A percentile compares a stretch with the other conserved stretches of the same genome.
Evolutionary conservation across 2,797 vertebrate genomes (phyloP).

Genomic region (Ctenosaura bakeri): DNA sequence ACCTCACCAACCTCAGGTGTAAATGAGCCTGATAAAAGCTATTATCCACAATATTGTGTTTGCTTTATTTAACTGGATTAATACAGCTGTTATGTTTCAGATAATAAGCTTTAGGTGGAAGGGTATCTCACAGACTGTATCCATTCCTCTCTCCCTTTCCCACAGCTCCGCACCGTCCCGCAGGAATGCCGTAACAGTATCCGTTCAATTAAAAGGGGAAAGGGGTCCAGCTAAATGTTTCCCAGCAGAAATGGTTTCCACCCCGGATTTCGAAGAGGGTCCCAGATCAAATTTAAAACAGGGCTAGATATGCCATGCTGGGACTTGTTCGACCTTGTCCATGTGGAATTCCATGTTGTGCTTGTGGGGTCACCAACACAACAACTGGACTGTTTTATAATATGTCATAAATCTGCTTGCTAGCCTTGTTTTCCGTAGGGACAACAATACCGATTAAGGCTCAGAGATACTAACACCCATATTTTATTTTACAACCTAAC

Average conservation of each 20-base stretch:
- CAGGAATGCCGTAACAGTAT: constrained; percentile 47
- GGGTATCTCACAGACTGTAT: neutral
- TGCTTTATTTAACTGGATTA: constrained; percentile 46
- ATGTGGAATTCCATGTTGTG: neutral
- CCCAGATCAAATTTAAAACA: constrained; percentile 57
- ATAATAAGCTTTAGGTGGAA: constrained; percentile 22
- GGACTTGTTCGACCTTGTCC: constrained; percentile 22
- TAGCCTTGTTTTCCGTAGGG: constrained; percentile 20
- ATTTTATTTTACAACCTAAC: accelerated
- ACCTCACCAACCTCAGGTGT: accelerated
- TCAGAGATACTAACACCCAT: constrained; percentile 4
- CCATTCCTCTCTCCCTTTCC: constrained; percentile 55
- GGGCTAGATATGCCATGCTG: neutral
- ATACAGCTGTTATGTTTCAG: constrained; percentile 62
- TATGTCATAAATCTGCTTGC: constrained; percentile 48
- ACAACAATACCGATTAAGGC: neutral
- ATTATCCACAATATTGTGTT: neutral
- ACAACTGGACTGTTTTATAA: constrained; percentile 48
- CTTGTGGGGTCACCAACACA: neutral
- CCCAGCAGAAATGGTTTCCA: constrained; percentile 39
- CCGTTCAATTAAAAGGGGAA: constrained; percentile 14
- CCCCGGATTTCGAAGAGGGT: neutral
- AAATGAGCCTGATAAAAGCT: constrained; percentile 24
- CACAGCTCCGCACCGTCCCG: constrained; percentile 38
- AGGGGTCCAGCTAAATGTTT: constrained; percentile 24